Base-by-base conservation (phyloP, 2,888 invertebrate genomes). In the Leistus spinibarbis region DNA sequence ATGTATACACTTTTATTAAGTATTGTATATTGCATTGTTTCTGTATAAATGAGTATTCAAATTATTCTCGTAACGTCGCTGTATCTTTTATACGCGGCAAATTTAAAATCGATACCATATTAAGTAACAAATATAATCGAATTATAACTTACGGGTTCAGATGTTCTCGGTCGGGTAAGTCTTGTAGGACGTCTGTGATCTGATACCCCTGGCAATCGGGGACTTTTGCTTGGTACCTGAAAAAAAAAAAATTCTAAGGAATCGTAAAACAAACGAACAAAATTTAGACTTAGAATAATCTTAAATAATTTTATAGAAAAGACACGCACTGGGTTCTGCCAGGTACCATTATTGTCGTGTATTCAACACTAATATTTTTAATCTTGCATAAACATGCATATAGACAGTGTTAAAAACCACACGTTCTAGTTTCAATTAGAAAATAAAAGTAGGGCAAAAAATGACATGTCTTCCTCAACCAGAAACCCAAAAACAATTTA, bases 101-200 rank as follows among this genome's bases (percentile, higher is more conserved):
- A 20, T 60, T 60, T 60, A 60, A 60, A 60, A 17, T 3, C 3
- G 60, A 20, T 16, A 2, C 60, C 22, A 60, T n/a, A 20, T 19
- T 3, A 20, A 1, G 1, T 16, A 20, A 4, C 5, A 57, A 57
- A 60, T 16, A 9, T 60, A 60, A 20, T 60, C 19, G 20, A 17
- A 22, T n/a, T 23, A 23, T 23, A 23, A 64, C 73, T 73, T 67
- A 73, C 73, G 24, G 66, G 67, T n/a, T 73, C 73, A 10, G 73
- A 60, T 67, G 67, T 67, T 67, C 73, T 73, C 22, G 73, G 73
- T 5, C 73, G 67, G 9, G 67, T 23, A 22, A 62, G 13, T 54
- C 73, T 60, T 60, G 67, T 3, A 7, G 71, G 71, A 40, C 73
- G 73, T 23, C 73, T 66, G 67, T 73, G 67, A n/a, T 73, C 73